These are phyloP conservation scores for Urocyon cinereoargenteus DNA, from an alignment of 2,797 vertebrate species.

Conservation along the genomic window DNA sequence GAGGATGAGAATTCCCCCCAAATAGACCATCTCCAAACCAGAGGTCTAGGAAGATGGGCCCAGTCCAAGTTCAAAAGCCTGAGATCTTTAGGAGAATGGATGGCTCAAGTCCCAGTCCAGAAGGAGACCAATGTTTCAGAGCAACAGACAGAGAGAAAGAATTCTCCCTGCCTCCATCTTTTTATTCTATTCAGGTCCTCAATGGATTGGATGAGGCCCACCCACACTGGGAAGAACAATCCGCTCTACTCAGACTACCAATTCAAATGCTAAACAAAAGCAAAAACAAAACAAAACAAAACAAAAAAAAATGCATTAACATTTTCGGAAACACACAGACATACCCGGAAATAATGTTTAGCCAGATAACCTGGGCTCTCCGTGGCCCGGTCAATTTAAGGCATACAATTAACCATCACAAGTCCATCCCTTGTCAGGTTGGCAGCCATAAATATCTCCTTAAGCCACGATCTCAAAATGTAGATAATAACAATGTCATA, in stretches of 20 bases:
- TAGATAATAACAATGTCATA: neutral
- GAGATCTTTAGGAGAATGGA: neutral
- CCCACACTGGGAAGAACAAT: neutral
- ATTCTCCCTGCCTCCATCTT: neutral
- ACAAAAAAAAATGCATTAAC: no score
- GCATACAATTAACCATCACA: neutral
- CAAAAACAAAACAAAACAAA: no score
- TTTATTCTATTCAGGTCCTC: neutral
- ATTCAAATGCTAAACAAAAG: neutral
- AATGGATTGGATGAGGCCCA: neutral
- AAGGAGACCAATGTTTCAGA: neutral
- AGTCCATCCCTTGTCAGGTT: neutral
- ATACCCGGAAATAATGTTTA: neutral
- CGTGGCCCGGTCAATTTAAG: neutral
- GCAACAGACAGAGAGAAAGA: neutral
- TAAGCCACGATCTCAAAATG: neutral
- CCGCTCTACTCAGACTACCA: neutral
- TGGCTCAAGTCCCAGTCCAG: neutral
- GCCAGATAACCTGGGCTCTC: neutral
- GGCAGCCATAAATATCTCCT: neutral
- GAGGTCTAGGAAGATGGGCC: neutral
- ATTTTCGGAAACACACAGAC: neutral
- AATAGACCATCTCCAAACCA: neutral
- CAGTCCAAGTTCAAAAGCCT: neutral
- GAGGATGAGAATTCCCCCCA: neutral